Percentiles rank a stretch among this genome's conserved stretches.
These are phyloP conservation scores for Noctua janthina DNA, from an alignment of 2,888 invertebrate genomes.

Conservation along the genomic window DNA sequence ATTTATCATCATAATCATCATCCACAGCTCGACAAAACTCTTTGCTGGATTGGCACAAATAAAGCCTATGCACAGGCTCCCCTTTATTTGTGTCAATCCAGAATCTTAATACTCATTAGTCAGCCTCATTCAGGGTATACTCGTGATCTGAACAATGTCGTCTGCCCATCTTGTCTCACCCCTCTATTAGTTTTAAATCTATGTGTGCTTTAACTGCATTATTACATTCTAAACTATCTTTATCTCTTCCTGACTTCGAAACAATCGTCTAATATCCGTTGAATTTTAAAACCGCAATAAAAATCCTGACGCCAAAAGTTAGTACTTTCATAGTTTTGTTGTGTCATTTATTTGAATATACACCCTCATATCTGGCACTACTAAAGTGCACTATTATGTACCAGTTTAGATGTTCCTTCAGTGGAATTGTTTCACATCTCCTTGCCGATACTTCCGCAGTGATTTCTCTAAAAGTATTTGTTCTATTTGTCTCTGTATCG, in stretches of 20 bases:
- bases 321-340: neutral
- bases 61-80: neutral
- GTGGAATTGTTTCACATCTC: constrained; percentile 30
- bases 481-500: constrained; percentile 28
- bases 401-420: constrained; percentile 5
- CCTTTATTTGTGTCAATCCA: neutral
- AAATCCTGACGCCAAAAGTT: constrained; percentile 15
- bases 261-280: constrained; percentile 13
- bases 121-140: neutral
- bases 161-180: neutral
- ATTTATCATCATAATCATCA: neutral
- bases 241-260: constrained; percentile 3
- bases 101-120: neutral
- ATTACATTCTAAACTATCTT: neutral
- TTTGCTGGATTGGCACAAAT: neutral
- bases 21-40: neutral
- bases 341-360: constrained; percentile 16
- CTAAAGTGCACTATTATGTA: constrained; percentile 40
- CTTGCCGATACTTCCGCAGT: constrained; percentile 8
- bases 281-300: constrained; percentile 24
- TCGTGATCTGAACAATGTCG: neutral
- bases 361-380: constrained; percentile 17
- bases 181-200: neutral
- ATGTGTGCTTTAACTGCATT: constrained; percentile 6
- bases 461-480: constrained; percentile 41